Conservation (phyloP, 30 jellyfish, hydroid and myxozoan species). For the Aurelia aurita complex sp. Pacific region DNA sequence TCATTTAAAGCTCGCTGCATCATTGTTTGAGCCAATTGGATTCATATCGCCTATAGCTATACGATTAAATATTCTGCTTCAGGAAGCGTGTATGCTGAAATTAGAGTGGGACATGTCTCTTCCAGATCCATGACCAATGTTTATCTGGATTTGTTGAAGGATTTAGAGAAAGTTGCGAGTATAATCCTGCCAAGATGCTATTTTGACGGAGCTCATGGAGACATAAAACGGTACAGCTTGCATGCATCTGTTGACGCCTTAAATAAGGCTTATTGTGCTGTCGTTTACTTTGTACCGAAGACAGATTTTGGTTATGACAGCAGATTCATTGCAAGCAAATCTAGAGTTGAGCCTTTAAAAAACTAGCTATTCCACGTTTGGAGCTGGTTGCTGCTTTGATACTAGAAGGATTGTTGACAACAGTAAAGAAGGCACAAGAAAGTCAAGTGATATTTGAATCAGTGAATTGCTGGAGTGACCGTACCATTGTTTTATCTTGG, state of each 20-base stretch:
- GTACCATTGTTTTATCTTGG: conserved; percentile 45
- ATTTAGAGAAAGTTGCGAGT: conserved; percentile 16
- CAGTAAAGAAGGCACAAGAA: too few species aligned
- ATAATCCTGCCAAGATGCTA: conserved; percentile 12
- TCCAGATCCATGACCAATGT: conserved; percentile 27
- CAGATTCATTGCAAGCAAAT: not conserved
- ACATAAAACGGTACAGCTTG: conserved; percentile 15
- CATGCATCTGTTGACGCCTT: conserved; percentile 6
- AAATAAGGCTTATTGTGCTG: too few species aligned
- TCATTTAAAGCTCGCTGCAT: conserved; percentile 5
- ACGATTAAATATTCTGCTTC: not conserved
- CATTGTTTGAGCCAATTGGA: conserved; percentile 11
- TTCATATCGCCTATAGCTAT: conserved; percentile 33
- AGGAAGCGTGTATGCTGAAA: conserved; percentile 35
- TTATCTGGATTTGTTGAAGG: conserved; percentile 12
- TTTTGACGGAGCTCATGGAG: not conserved
- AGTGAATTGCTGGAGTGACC: conserved; percentile 37
- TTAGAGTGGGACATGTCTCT: conserved; percentile 15
- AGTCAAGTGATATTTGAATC: not conserved
- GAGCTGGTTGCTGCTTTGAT: not conserved
- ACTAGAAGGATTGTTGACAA: too few species aligned
- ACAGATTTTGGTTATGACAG: conserved; percentile 5
- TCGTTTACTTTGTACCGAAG: not conserved
- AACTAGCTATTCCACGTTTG: conserved; percentile 7
- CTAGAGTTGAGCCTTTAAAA: conserved; percentile 16